Evolutionary conservation across 2,888 invertebrate genomes (phyloP).

Genomic region (Orthonevra nobilis): DNA sequence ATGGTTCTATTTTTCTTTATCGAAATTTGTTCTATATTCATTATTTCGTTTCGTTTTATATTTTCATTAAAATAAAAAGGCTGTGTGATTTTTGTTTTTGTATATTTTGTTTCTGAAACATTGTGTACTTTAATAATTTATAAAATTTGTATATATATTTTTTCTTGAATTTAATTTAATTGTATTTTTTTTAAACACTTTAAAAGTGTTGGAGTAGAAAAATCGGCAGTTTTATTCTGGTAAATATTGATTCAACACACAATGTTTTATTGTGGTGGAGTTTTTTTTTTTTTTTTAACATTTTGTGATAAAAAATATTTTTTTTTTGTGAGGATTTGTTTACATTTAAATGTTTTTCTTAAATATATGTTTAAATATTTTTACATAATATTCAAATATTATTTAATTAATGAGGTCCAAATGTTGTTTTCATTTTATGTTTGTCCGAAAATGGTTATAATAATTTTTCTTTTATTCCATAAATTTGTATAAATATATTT

Average conservation of each 20-base stretch:
- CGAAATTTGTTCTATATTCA: slow-evolving; percentile 12
- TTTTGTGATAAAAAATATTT: slow-evolving; percentile 55
- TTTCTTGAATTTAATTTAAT: slow-evolving; percentile 15
- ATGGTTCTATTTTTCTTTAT: slow-evolving; percentile 11
- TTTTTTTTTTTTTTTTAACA: slow-evolving; percentile 31
- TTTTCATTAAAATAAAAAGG: too few relatives aligned
- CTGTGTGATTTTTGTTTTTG: slow-evolving; percentile 55
- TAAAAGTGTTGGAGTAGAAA: slow-evolving; percentile 53
- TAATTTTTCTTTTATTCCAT: slow-evolving; percentile 21
- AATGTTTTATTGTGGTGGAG: slow-evolving; percentile 49
- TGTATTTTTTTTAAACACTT: slow-evolving; percentile 40
- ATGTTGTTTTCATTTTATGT: slow-evolving; percentile 68
- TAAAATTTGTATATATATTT: slow-evolving; percentile 61
- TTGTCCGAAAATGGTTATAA: slow-evolving; percentile 51
- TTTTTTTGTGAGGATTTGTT: slow-evolving; percentile 37
- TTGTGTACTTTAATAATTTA: slow-evolving; percentile 57
- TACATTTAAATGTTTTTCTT: slow-evolving; percentile 29
- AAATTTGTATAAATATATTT: slow-evolving; percentile 43
- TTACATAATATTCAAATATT: slow-evolving; percentile 61
- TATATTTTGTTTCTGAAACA: slow-evolving; percentile 54
- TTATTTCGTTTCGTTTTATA: too few relatives aligned
- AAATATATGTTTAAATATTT: slow-evolving; percentile 65
- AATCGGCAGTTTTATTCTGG: slow-evolving; percentile 68
- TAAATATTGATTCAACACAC: slow-evolving; percentile 64
- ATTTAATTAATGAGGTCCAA: slow-evolving; percentile 71